These are phyloP conservation scores for Platycheirus albimanus DNA, from an alignment of 2,888 invertebrate species.

Conservation along the genomic window DNA sequence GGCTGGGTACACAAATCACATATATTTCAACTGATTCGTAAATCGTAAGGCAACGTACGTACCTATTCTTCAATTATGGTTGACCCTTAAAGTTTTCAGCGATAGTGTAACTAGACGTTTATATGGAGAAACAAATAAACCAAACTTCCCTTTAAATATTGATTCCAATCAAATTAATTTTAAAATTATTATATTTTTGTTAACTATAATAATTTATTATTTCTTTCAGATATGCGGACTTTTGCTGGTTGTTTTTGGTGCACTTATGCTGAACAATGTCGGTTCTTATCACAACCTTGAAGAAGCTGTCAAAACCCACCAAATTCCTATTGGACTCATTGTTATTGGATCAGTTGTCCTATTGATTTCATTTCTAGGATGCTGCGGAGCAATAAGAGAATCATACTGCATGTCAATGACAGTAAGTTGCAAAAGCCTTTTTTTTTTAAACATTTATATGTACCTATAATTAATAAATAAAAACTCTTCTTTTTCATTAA, in stretches of 20 bases:
- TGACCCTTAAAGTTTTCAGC: no score
- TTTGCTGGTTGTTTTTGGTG: conserved; percentile 87
- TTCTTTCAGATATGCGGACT: conserved; percentile 87
- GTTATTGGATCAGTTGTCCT: conserved; percentile 88
- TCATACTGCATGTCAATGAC: conserved; percentile 94
- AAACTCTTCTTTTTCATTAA: conserved; percentile 33
- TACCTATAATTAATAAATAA: no score
- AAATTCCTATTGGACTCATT: conserved; percentile 87
- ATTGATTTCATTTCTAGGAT: conserved; percentile 93
- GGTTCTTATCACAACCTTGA: conserved; percentile 83
- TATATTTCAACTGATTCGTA: no score
- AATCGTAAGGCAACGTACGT: no score
- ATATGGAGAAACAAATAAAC: no score
- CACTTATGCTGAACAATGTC: conserved; percentile 86
- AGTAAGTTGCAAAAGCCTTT: conserved; percentile 85
- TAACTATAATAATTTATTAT: neutral
- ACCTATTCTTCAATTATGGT: no score
- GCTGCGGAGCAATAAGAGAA: conserved; percentile 94
- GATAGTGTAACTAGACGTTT: no score
- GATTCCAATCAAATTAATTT: no score
- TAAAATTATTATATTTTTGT: no score
- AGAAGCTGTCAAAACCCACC: conserved; percentile 82
- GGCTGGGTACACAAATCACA: no score
- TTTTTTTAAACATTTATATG: no score
- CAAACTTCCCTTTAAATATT: no score